Evolutionary conservation across 2,888 invertebrate genomes (phyloP), one percentile per base, ranked within the genome.

Genomic region (Epinotia demarniana): DNA sequence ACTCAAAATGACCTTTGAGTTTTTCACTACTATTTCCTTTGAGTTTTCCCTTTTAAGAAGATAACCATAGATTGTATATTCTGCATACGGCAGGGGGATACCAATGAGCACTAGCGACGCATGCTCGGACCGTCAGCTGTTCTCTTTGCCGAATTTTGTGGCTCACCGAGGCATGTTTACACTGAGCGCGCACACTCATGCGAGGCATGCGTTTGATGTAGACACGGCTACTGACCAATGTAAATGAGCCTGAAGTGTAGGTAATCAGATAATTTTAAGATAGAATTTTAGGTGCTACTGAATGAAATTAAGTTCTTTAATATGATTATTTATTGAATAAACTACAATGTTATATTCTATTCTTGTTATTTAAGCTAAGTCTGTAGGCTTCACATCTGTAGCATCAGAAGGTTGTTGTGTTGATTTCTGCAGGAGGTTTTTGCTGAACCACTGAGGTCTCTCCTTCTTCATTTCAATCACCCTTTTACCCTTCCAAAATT

Each of bases 361-460:
- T 60, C 69, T 62, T 75, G 63, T 49, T 53, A 58, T 78, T 88
- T 95, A 97, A 77, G 96, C 97, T 83, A 97, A 92, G 82, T 97
- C 95, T 62, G 95, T 95, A 53, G 97, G 97, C 87, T 97, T 97
- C 0, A 97, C 95, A 89, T 97, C 96, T 79, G 95, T 96, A n/a
- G 95, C 95, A 53, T 95, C 93, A 0, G 97, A 95, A 58, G 96
- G 95, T 79, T 96, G 95, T 81, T 97, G 96, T 19, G 97, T 97
- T 0, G 97, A 95, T 85, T 96, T 96, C 85, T 98, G 96, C 23
- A 98, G 90, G 68, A 99, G 94, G 91, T 98, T 98, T 83, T 96
- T 96, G 80, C 97, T 96, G 85, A 98, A 99, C 98, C 98, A 99
- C 58, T 95, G 90, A 5, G 99, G 99, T 78, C 98, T 95, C 74